Base-by-base conservation (phyloP, 2,888 invertebrate species). In the Pollenia angustigena region DNA sequence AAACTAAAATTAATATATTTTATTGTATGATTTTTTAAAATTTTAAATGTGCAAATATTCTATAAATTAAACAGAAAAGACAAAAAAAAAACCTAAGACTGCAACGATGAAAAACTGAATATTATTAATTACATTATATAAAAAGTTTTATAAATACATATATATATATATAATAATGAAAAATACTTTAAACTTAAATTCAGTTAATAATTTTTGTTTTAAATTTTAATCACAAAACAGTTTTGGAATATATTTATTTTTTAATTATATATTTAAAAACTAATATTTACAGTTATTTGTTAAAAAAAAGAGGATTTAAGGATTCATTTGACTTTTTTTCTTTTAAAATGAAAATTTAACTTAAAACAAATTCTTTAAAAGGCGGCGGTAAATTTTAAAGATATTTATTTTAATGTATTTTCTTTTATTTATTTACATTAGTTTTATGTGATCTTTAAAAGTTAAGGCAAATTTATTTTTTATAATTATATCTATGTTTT, bases 201-300 rank as follows among this genome's bases (percentile, higher is more conserved):
- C 52, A 69, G 62, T 72, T 78, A 58, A 82, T 40, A 56, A 42
- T 68, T 81, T 69, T 76, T 79, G 40, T 69, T 79, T 85, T 85
- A 42, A 84, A 46, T 82, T 87, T 83, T 81, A 87, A 87, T 87
- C 87, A 87, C 87, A 87, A 84, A 87, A 83, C 71, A 81, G 84
- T 87, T 87, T 87, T 87, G 87, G 87, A 87, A 84, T 84, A 84
- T 83, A 72, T 85, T 75, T 60, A 52, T 66, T 75, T 56, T 32
- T 75, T 76, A 52, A 58, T 58, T 66, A 64, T 32, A 42, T 79
- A 62, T 50, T 46, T 54, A 44, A 58, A 64, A 46, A 76, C 75
- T 86, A 80, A 42, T 85, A 81, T 82, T 74, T 82, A 86, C 52
- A 75, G 10, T 66, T 58, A 44, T 56, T 72, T 48, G 40, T 48